Evolutionary conservation across 2,888 invertebrate genomes (phyloP).

Genomic region (Acanthosepion lycidas): DNA sequence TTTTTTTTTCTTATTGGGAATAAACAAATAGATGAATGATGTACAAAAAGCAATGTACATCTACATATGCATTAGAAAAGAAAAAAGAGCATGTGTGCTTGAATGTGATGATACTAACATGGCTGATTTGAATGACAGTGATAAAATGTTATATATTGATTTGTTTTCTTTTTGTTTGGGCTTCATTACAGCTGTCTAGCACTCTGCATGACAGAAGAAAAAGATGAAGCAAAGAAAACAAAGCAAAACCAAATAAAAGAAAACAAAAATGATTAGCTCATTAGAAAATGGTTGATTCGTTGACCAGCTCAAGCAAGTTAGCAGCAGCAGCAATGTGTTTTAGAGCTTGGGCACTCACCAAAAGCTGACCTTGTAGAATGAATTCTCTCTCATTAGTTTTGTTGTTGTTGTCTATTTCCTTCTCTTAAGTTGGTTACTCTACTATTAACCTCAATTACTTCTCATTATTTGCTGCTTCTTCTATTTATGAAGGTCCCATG

Average conservation of each 20-base stretch:
- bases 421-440: not conserved
- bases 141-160: not conserved
- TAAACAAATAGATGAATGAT: not conserved
- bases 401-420: not conserved
- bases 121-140: conserved; percentile 6
- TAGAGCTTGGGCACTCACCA: not conserved
- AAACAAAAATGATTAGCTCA: not conserved
- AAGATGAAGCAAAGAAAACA: not conserved
- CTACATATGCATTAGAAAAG: not conserved
- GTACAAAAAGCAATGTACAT: not conserved
- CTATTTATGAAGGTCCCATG: too few relatives aligned
- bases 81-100: not conserved
- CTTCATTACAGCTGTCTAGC: too few relatives aligned
- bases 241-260: not conserved
- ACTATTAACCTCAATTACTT: too few relatives aligned
- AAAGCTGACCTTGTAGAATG: not conserved
- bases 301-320: not conserved
- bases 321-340: not conserved
- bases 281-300: not conserved
- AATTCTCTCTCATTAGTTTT: not conserved
- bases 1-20: not conserved
- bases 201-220: not conserved
- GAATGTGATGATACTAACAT: not conserved
- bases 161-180: not conserved
- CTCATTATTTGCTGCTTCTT: too few relatives aligned